phyloP scores from a whole-genome alignment of 2,888 invertebrate species.

The Andricus quercusramuli region DNA sequence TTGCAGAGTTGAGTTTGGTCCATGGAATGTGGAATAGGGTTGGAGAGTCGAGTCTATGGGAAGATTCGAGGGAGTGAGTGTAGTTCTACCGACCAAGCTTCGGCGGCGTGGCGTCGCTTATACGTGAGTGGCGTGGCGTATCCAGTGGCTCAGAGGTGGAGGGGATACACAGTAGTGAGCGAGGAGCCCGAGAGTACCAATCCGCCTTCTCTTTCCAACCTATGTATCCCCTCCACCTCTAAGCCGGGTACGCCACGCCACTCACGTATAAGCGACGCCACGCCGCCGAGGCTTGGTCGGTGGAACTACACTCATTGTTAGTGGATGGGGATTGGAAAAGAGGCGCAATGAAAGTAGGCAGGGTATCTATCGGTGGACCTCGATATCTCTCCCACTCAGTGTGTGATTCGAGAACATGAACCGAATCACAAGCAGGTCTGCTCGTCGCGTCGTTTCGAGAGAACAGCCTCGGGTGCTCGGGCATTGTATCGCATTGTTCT shows the following conservation, averaged over 20 bases:
- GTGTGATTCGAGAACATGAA: slow-evolving; percentile 54
- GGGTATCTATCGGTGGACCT: slow-evolving; percentile 13
- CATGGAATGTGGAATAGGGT: slow-evolving; percentile 13
- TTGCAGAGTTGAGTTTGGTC: slow-evolving; percentile 40
- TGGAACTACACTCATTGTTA: no score
- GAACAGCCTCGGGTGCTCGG: slow-evolving; percentile 48
- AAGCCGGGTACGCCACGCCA: no score
- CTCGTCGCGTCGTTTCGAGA: slow-evolving; percentile 57
- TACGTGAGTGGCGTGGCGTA: no score
- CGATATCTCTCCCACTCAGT: slow-evolving; percentile 27
- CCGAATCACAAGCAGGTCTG: slow-evolving; percentile 61
- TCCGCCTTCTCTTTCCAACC: no score
- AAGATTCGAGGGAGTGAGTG: background rate
- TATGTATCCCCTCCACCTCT: no score
- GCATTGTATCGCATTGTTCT: slow-evolving; percentile 60
- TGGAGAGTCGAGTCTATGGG: background rate
- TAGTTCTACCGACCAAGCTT: no score
- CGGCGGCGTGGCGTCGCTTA: no score
- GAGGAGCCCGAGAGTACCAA: no score
- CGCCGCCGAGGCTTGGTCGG: no score
- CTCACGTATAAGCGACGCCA: no score
- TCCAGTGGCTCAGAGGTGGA: no score
- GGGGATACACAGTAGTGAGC: no score
- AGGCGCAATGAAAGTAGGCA: slow-evolving; percentile 29
- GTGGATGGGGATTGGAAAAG: slow-evolving; percentile 15